phyloP scores from a whole-genome alignment of 2,113 vertebrate species.

The Limanda limanda region DNA sequence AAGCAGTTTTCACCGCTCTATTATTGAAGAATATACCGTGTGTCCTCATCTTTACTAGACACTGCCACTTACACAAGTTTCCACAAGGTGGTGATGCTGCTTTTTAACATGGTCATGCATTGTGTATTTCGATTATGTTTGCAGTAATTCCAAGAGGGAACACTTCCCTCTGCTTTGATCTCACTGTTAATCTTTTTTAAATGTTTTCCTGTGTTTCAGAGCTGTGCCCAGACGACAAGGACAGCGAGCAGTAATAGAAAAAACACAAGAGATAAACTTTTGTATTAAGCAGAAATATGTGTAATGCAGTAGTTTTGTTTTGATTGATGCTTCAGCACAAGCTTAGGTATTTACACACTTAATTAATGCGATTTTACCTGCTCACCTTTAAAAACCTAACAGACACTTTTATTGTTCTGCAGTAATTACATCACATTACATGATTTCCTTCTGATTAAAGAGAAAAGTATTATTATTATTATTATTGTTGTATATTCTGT shows the following conservation, averaged over 20 bases:
- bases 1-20: neutral
- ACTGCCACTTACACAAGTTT: neutral
- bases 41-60: neutral
- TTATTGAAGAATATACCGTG: too few species aligned
- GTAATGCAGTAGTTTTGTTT: constrained; percentile 11
- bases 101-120: neutral
- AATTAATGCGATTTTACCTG: constrained; percentile 7
- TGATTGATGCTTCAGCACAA: constrained; percentile 1
- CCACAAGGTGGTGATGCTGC: constrained; percentile 56
- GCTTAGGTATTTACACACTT: neutral
- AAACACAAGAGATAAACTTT: neutral
- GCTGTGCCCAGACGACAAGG: constrained; percentile 68
- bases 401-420: neutral
- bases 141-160: neutral
- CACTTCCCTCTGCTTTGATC: neutral
- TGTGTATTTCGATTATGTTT: neutral
- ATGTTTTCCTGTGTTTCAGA: constrained; percentile 61
- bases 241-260: constrained; percentile 43
- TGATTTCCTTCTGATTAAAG: neutral
- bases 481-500: neutral
- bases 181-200: neutral
- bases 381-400: neutral
- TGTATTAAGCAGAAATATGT: constrained; percentile 15
- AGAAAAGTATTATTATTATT: neutral
- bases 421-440: neutral